phyloP scores from a whole-genome alignment of 2,797 vertebrate genomes.

The Notolepis coatsorum region DNA sequence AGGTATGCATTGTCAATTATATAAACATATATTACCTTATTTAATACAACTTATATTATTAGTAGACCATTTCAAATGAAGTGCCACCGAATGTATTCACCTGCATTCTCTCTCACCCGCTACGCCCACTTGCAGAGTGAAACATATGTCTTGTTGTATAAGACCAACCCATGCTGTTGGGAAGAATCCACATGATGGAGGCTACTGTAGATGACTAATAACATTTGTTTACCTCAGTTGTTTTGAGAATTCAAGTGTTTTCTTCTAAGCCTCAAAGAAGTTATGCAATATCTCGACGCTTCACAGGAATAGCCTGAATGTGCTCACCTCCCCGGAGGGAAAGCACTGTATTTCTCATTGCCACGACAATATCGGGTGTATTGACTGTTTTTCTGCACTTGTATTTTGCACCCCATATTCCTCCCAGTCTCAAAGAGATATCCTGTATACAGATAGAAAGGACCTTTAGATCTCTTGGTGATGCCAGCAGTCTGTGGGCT shows the following conservation, averaged over 20 bases:
- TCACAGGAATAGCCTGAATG: constrained; percentile 26
- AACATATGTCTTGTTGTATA: constrained; percentile 62
- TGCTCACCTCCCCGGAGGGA: too few relatives aligned
- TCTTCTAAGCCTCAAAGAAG: constrained; percentile 52
- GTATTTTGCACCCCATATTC: constrained; percentile 16
- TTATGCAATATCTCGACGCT: constrained; percentile 62
- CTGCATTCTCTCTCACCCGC: constrained; percentile 33
- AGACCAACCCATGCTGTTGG: constrained; percentile 46
- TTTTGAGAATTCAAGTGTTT: constrained; percentile 44
- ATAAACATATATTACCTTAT: too few relatives aligned
- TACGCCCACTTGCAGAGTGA: constrained; percentile 63
- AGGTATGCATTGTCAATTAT: too few relatives aligned
- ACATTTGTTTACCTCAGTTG: constrained; percentile 67
- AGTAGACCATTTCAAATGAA: too few relatives aligned
- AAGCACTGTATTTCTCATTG: constrained; percentile 15
- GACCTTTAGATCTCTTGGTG: constrained; percentile 22
- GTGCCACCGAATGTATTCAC: too few relatives aligned
- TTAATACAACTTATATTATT: too few relatives aligned
- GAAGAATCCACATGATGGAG: constrained; percentile 54
- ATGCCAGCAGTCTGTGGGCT: constrained; percentile 31
- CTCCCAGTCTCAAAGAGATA: constrained; percentile 20
- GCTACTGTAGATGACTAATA: constrained; percentile 56
- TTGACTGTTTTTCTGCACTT: constrained; percentile 33
- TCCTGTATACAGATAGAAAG: constrained; percentile 7
- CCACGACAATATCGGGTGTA: background rate